Conservation (phyloP, 2,113 vertebrate species). For the Sinosuthora webbiana region DNA sequence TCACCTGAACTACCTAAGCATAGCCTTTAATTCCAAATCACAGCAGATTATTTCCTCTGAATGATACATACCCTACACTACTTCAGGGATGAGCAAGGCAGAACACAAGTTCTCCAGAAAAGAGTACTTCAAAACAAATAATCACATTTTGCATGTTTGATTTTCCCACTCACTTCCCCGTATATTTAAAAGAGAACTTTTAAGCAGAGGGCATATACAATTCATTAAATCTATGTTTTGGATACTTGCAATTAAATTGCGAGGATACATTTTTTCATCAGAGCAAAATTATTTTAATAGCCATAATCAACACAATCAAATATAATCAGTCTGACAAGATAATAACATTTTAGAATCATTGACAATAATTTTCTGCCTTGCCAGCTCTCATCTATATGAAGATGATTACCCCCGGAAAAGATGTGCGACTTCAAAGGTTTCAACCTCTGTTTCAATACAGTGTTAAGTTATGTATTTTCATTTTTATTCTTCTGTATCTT, state of each 20-base stretch:
- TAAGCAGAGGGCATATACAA: neutral
- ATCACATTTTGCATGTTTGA: neutral
- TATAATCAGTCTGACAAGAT: constrained; percentile 65
- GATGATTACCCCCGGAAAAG: constrained; percentile 11
- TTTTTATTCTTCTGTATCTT: neutral
- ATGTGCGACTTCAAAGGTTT: neutral
- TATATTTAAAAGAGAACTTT: neutral
- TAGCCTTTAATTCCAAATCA: neutral
- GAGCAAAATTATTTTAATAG: constrained; percentile 68
- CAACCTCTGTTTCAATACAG: neutral
- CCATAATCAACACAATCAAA: constrained; percentile 71
- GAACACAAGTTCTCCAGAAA: neutral
- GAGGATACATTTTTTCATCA: constrained; percentile 49
- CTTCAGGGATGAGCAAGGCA: neutral
- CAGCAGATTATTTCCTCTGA: neutral
- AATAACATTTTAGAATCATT: constrained; percentile 55
- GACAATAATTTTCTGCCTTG: constrained; percentile 50
- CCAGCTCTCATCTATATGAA: constrained; percentile 28
- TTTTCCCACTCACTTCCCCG: neutral
- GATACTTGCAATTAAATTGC: constrained; percentile 52
- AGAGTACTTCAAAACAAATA: neutral
- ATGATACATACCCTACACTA: neutral
- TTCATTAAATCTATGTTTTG: constrained; percentile 27
- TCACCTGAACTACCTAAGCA: neutral
- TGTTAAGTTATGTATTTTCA: neutral